Conservation (phyloP, 2,113 vertebrate species). For the Catharus bicknelli region DNA sequence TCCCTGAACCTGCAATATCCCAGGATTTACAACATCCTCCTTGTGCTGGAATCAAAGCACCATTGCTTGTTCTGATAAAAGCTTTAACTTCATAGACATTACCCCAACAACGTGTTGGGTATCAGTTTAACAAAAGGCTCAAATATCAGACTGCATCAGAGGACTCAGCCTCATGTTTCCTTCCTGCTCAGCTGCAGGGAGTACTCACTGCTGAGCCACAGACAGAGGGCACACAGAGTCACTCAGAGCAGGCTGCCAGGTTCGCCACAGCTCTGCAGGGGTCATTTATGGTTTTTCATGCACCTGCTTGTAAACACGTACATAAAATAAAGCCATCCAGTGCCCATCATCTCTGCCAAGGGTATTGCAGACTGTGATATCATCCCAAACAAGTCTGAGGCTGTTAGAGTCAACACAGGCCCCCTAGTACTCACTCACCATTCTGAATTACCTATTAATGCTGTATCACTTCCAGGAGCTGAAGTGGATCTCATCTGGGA, state of each 20-base stretch:
- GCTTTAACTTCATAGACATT: conserved; percentile 23
- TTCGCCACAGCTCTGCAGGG: background rate
- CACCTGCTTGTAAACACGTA: accelerated
- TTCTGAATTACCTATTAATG: background rate
- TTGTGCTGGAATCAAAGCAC: conserved; percentile 56
- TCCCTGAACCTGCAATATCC: conserved; percentile 9
- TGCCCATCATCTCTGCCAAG: background rate
- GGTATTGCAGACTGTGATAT: background rate
- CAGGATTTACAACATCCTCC: conserved; percentile 52
- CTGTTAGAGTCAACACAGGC: background rate
- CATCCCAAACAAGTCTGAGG: background rate
- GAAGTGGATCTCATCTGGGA: background rate
- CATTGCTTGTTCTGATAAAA: conserved; percentile 30
- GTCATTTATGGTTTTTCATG: background rate
- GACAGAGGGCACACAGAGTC: background rate
- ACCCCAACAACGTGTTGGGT: background rate
- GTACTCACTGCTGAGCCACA: background rate
- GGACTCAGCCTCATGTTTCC: background rate
- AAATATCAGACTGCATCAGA: background rate
- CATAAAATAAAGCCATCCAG: background rate
- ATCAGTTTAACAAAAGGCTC: conserved; percentile 37
- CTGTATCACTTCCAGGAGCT: background rate
- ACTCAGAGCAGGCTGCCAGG: background rate
- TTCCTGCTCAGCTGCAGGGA: background rate
- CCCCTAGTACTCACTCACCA: background rate